These are phyloP conservation scores for Leptosomus discolor DNA, from an alignment of 2,113 vertebrate species.

Conservation along the genomic window DNA sequence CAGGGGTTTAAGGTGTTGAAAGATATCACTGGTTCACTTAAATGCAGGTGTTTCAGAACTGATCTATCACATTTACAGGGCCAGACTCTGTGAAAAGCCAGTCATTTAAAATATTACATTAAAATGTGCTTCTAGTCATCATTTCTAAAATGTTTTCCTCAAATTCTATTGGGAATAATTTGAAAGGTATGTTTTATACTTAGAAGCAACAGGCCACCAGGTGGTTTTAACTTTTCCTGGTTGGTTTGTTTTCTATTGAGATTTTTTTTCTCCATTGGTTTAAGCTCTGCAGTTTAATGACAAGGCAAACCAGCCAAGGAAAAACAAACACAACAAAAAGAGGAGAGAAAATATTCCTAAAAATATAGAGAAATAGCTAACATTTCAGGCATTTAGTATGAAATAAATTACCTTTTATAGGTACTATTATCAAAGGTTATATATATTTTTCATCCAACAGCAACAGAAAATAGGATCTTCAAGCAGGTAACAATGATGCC, in stretches of 20 bases:
- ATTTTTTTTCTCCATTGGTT: background rate
- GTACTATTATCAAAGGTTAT: background rate
- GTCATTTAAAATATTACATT: conserved; percentile 28
- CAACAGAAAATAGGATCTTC: background rate
- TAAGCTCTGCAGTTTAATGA: background rate
- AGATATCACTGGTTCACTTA: conserved; percentile 5
- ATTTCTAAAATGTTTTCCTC: conserved; percentile 6
- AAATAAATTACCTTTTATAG: background rate
- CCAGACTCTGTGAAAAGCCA: conserved; percentile 8
- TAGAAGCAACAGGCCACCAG: background rate
- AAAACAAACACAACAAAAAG: background rate
- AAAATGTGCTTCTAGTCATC: conserved; percentile 6
- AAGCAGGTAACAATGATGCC: background rate
- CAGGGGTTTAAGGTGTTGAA: background rate
- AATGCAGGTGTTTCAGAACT: conserved; percentile 28
- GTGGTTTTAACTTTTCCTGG: background rate
- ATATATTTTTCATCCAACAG: background rate
- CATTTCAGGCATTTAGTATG: background rate
- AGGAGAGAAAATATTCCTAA: background rate
- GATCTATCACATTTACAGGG: conserved; percentile 16
- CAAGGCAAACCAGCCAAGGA: background rate
- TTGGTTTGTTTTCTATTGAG: background rate
- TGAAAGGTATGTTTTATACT: background rate
- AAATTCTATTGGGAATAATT: background rate
- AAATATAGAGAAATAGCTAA: background rate